Evolutionary conservation across 2,888 invertebrate genomes (phyloP), one percentile per base, ranked within the genome.

Genomic region (Amiota communis): DNA sequence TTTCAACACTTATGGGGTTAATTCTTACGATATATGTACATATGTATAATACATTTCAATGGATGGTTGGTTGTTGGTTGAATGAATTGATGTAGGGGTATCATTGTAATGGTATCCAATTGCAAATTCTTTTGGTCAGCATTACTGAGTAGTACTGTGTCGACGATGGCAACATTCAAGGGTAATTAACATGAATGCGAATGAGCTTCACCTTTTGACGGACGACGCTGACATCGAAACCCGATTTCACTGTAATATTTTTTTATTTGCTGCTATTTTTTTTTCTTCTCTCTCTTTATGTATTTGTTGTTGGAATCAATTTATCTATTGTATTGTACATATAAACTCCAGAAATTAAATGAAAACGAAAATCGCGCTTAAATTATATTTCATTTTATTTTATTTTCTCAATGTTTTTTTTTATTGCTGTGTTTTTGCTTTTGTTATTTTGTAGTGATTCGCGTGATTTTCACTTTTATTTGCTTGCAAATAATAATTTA

Each of bases 401-500:
- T 36, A 36, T 63, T 12, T 63, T 63, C 36, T 63, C 8, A 3
- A 13, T 63, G 53, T 53, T 53, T 23, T 23, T 23, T 23, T 23
- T 53, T 53, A 1, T 53, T 53, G 12, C n/a, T 4, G 8, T 6
- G 51, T 51, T 13, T 51, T 63, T 46, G 63, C n/a, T 64, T n/a
- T 47, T 47, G 56, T 36, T 63, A 46, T 63, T 63, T 10, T 36
- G 23, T 6, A 51, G 20, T 51, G 53, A 53, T 53, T 68, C 36
- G 67, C 51, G 67, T 68, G 67, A 68, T 49, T 68, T 68, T 68
- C 67, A 68, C 67, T 53, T 65, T 53, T 20, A 51, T 71, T 71
- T 51, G 56, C 15, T 64, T 71, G 74, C 74, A 36, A 36, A 36
- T 72, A 84, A 82, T 82, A 81, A 78, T 74, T 75, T 49, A 76